Base-by-base conservation (phyloP, 2,113 vertebrate species). In the Phasianus colchicus region DNA sequence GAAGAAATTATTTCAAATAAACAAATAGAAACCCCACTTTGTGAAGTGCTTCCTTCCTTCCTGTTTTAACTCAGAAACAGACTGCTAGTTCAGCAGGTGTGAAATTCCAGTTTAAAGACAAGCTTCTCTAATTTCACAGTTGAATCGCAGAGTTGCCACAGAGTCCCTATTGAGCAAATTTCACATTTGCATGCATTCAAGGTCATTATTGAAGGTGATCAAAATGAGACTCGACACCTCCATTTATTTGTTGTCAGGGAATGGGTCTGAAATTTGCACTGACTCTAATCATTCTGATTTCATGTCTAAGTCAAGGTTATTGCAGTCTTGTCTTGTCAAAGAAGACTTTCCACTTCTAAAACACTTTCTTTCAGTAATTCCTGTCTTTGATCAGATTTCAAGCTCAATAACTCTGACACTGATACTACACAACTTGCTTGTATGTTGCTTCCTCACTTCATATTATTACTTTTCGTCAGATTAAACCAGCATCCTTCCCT, bases 91-190 rank as follows among this genome's bases (percentile, higher is more conserved):
- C 92, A 97, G 93, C 91, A 97, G 86, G 96, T 98, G 92, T 98
- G 96, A 98, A 98, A 98, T 98, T 97, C 78, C 77, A 89, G 82
- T 96, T 98, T 93, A 96, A 96, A 66, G 78, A 93, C 52, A 96
- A 97, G 87, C 93, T 96, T 88, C 84, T 97, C 30, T 95, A 97
- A 98, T 98, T 98, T 98, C 97, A 97, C 96, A 98, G 96, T 78
- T 97, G 97, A 98, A 97, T 97, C 88, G 0, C 40, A 95, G 83
- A 86, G 40, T 96, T 97, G 78, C 96, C 89, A 92, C 64, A 86
- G 88, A 96, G 88, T 95, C 92, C 91, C 92, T 73, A 94, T 4
- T 97, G 96, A 97, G 88, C 71, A 96, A 94, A 97, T 95, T 88
- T 96, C 86, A 94, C 96, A 97, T 98, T 97, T 98, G 86, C 95